A percentile compares a stretch with the other conserved stretches of the same genome.
Evolutionary conservation across 2,888 invertebrate genomes (phyloP).

Genomic region (Acheta domesticus): DNA sequence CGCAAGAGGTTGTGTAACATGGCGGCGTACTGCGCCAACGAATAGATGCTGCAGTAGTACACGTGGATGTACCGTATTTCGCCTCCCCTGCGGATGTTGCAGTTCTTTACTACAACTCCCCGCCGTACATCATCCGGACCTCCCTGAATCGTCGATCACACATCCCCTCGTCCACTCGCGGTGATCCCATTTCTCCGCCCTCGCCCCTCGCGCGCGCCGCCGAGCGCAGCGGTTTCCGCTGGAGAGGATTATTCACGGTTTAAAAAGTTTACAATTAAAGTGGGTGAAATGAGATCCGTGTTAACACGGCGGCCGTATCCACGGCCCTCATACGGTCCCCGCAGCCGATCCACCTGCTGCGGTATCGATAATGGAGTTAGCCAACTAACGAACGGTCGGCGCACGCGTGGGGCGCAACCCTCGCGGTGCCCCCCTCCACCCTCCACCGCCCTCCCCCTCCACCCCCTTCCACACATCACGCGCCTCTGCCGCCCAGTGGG

Average conservation of each 20-base stretch:
- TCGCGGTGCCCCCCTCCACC: not conserved
- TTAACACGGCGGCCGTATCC: not conserved
- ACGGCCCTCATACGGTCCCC: not conserved
- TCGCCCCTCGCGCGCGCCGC: not conserved
- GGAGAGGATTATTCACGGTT: constrained; percentile 10
- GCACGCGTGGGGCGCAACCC: not conserved
- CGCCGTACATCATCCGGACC: no score
- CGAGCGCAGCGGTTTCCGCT: not conserved
- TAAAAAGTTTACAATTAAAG: constrained; percentile 18
- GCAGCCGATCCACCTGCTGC: not conserved
- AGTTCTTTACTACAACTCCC: no score
- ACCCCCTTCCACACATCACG: accelerated
- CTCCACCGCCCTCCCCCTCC: no score
- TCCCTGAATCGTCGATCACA: no score
- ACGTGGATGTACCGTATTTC: no score
- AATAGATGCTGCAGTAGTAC: no score
- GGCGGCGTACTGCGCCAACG: no score
- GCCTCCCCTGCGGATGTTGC: no score
- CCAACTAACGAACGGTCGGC: not conserved
- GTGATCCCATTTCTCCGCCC: not conserved
- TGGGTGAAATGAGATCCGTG: constrained; percentile 18
- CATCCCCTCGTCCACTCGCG: no score
- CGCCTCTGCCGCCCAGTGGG: not conserved
- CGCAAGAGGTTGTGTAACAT: no score
- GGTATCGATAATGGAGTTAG: constrained; percentile 7